Evolutionary conservation across 1,140 invertebrate genomes (phyloP), one percentile per base, ranked within the genome.

Genomic region (Globodera ellingtonae): DNA sequence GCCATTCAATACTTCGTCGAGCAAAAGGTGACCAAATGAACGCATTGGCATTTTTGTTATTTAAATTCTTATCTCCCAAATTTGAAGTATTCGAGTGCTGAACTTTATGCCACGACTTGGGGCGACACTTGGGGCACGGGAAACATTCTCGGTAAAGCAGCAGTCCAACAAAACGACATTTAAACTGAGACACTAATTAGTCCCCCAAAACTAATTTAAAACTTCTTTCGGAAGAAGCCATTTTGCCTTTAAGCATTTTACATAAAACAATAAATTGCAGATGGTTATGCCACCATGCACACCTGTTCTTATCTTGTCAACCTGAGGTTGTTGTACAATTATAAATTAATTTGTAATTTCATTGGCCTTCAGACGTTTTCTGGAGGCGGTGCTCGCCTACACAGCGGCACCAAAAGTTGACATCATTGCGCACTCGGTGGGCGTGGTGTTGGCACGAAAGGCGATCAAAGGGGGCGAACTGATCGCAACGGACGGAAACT

Each of bases 61-160:
- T 35, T 35, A 35, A 35, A 35, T 0, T 35, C 35, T 0, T 35
- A 35, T 2, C 1, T 35, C 35, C 35, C 35, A 35, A 35, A 35
- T 35, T 35, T 35, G 3, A 9, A 77, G 75, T 86, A 87, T 48
- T 82, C 81, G 15, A 73, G 70, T 72, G 87, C 88, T 6, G 87
- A 89, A 62, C 73, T 89, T 8, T 89, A 89, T 77, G 83, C 87
- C 15, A 89, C 87, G 9, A 89, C 87, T 46, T 89, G 87, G 87
- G 87, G 88, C 24, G 88, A 89, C 79, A 84, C 88, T n/a, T 89
- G 88, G 88, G 87, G 88, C 35, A 85, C 85, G 72, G 87, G 87
- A 48, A 86, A 87, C 66, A 83, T 88, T n/a, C 71, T 88, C 10
- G 87, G 88, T 79, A 66, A 35, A 72, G 6, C n/a, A 70, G 0